Evolutionary conservation across 1,140 invertebrate genomes (phyloP), one percentile per base, ranked within the genome.

Genomic region (Heliconius hermathena): DNA sequence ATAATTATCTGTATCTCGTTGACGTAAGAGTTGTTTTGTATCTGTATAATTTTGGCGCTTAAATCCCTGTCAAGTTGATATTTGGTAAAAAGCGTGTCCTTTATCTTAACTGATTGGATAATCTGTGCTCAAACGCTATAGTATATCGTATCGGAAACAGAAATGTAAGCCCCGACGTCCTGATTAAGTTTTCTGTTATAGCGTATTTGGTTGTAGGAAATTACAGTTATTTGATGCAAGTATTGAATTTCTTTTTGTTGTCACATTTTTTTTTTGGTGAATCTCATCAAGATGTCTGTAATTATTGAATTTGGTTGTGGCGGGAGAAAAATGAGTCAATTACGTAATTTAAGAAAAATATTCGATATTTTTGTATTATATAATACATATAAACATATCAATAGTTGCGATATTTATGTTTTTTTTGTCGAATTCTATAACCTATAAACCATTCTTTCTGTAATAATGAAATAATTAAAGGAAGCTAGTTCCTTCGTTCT

Each of bases 91-190:
- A 93, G 90, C 91, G 90, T 92, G 91, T 90, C 91, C 90, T 92
- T 93, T 94, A 94, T 93, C 92, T 92, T 93, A 93, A 93, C 93
- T 93, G 93, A 94, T 94, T 94, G 92, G 93, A 92, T 94, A 94
- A 94, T 94, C 93, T 94, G 90, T 92, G 84, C 87, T 94, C 93
- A 93, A 94, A 94, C 83, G 91, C 83, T 90, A 93, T 92, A 90
- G 87, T 93, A 93, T 92, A 89, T 88, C 88, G 91, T 93, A 94
- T 93, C 91, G 93, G 91, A 94, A 94, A 91, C 91, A 92, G 92
- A 93, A 92, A 92, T 91, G 85, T 90, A 90, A 90, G 88, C 86
- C 87, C 84, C 86, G 74, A 90, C 82, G 84, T 90, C 82, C 89
- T 93, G 91, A 93, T 93, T 93, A 91, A 92, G 93, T 92, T 90